Evolutionary conservation across 2,113 vertebrate genomes (phyloP).

Genomic region (Oncorhynchus keta): DNA sequence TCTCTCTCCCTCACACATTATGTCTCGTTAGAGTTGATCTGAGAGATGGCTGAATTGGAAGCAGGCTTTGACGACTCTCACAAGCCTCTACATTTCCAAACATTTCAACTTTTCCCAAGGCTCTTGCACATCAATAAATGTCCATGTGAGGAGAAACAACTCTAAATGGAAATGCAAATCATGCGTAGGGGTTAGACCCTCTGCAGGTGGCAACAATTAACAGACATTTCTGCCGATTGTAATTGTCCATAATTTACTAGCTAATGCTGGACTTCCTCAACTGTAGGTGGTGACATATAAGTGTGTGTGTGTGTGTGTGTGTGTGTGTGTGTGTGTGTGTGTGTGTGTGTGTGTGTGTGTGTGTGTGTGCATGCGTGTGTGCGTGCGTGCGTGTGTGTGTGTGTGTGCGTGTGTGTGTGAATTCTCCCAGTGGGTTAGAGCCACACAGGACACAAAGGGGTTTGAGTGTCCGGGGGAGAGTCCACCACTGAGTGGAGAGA

Average conservation of each 20-base stretch:
- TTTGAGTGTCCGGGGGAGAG: constrained; percentile 40
- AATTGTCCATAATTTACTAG: constrained; percentile 80
- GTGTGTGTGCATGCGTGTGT: too few species aligned
- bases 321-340: background rate
- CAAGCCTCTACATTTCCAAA: background rate
- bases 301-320: constrained; percentile 8
- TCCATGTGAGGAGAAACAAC: constrained; percentile 26
- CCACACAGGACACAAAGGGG: constrained; percentile 29
- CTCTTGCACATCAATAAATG: background rate
- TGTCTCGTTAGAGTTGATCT: constrained; percentile 12
- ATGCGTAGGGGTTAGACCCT: constrained; percentile 50
- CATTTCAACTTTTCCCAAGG: background rate
- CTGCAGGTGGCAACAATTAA: constrained; percentile 85
- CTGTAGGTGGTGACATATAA: constrained; percentile 42
- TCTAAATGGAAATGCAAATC: constrained; percentile 70
- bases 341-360: background rate
- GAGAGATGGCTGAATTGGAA: background rate
- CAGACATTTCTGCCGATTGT: constrained; percentile 77
- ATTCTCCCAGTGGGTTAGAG: background rate
- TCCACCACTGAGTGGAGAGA: constrained; percentile 29
- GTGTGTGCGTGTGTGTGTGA: background rate
- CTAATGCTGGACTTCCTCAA: constrained; percentile 37
- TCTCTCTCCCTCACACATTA: constrained; percentile 24
- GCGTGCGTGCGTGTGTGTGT: background rate
- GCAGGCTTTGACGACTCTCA: background rate